phyloP scores from a whole-genome alignment of 2,113 vertebrate genomes.

The Dromaius novaehollandiae region DNA sequence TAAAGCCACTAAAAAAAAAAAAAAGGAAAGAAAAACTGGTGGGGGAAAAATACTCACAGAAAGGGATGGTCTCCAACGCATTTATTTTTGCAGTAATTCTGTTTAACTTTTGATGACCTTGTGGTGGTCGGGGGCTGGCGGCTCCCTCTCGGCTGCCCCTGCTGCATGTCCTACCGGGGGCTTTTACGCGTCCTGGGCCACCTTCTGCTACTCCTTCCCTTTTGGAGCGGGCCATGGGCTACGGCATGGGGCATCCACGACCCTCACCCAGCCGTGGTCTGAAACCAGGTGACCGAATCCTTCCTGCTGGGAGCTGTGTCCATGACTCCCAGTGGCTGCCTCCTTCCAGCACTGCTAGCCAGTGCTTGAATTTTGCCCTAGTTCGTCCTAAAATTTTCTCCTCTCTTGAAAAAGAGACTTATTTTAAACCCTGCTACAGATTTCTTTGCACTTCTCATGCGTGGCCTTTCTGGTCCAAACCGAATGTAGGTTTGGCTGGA shows the following conservation, averaged over 20 bases:
- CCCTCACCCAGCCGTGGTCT: rapidly evolving
- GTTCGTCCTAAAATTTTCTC: background rate
- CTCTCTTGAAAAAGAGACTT: background rate
- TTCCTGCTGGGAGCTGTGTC: background rate
- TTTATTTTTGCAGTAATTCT: background rate
- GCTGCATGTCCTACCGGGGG: background rate
- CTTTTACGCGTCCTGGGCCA: too few relatives aligned
- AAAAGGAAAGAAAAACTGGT: background rate
- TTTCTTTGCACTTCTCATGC: background rate
- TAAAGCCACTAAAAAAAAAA: background rate
- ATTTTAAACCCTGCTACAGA: background rate
- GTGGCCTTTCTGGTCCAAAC: background rate
- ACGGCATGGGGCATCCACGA: background rate
- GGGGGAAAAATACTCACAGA: background rate
- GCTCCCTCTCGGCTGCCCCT: rapidly evolving
- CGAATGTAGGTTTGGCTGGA: background rate
- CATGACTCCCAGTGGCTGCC: background rate
- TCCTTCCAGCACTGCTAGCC: background rate
- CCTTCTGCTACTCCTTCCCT: background rate
- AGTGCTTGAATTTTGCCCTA: background rate
- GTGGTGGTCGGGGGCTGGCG: rapidly evolving
- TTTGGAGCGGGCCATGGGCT: background rate
- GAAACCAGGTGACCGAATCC: background rate
- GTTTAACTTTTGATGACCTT: background rate
- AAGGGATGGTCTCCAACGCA: background rate